Base-by-base conservation (phyloP, 2,113 vertebrate genomes). In the Osmerus eperlanus region DNA sequence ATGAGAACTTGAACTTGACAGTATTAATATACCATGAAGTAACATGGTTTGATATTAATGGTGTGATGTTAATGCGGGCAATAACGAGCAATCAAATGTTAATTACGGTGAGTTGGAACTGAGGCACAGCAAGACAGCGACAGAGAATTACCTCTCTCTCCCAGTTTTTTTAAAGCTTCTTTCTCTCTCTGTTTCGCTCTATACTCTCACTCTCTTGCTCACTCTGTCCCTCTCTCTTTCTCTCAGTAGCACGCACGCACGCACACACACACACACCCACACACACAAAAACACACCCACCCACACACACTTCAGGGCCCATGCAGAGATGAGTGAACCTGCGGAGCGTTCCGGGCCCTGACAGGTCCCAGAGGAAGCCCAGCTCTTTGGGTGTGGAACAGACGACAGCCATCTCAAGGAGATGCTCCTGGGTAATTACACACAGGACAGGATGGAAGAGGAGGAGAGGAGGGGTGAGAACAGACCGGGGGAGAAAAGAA, bases 381-480 rank as follows among this genome's bases (percentile, higher is more conserved):
- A 78, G 67, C 76, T 87, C 61, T n/a, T 80, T 70, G 36, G 36
- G 4, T 67, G 28, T 41, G 63, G 65, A 77, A 59, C 76, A 82
- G 64, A 72, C 25, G 54, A 67, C 72, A 73, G 60, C 76, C 41
- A 75, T 66, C 61, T 63, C 58, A 41, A 47, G 67, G 14, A 41
- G 14, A 41, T 75, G 63, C 28, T 51, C 78, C 53, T 59, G 65
- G 60, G 74, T 85, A 82, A 87, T 85, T 88, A 79, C 66, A 78
- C 78, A 12, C 53, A 70, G 71, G 75, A 75, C 29, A 70, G 68
- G n/a, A 47, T 47, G 41, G 41, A 47, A 65, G 1, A 69, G 29
- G 3, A 64, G 59, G 16, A 66, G 69, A 41, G 0, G 55, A 62
- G 6, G 23, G 36, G 28, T 21, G 32, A 18, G 28, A 63, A 64